These are phyloP conservation scores for Drosophila teissieri DNA, from an alignment of 1,140 invertebrate species.

Conservation along the genomic window DNA sequence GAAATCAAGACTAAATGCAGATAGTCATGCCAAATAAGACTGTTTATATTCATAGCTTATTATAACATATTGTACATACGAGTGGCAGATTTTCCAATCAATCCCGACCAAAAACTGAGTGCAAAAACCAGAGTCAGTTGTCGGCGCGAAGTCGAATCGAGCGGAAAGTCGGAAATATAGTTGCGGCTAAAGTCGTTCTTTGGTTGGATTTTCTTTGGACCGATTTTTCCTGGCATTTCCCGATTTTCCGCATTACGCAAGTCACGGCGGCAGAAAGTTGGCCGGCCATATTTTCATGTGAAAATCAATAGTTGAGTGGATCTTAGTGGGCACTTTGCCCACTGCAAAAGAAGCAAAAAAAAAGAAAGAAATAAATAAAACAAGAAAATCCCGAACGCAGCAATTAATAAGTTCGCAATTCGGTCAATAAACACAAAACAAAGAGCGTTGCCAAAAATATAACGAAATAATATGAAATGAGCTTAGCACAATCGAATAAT, in stretches of 20 bases:
- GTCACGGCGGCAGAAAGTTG: background rate
- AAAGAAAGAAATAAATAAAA: constrained; percentile 5
- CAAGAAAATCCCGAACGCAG: constrained; percentile 23
- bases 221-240: no score
- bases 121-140: constrained; percentile 59
- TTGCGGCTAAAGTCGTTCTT: background rate
- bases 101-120: constrained; percentile 12
- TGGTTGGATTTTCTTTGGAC: no score
- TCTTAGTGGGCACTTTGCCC: constrained; percentile 53
- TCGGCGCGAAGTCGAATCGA: constrained; percentile 52
- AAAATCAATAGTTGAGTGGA: constrained; percentile 53
- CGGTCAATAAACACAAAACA: constrained; percentile 70
- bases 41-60: constrained; percentile 32
- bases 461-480: constrained; percentile 23
- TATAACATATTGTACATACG: constrained; percentile 5
- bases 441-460: constrained; percentile 48
- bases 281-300: constrained; percentile 23
- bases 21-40: constrained; percentile 35
- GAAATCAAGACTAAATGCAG: constrained; percentile 21
- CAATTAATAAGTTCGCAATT: constrained; percentile 75
- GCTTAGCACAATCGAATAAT: constrained; percentile 39
- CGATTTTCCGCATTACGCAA: constrained; percentile 20
- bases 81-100: constrained; percentile 5
- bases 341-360: constrained; percentile 7
- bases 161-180: constrained; percentile 5